Percentiles rank a stretch among this genome's conserved stretches.
phyloP scores from a whole-genome alignment of 2,113 vertebrate genomes.

The Coryphaenoides rupestris region DNA sequence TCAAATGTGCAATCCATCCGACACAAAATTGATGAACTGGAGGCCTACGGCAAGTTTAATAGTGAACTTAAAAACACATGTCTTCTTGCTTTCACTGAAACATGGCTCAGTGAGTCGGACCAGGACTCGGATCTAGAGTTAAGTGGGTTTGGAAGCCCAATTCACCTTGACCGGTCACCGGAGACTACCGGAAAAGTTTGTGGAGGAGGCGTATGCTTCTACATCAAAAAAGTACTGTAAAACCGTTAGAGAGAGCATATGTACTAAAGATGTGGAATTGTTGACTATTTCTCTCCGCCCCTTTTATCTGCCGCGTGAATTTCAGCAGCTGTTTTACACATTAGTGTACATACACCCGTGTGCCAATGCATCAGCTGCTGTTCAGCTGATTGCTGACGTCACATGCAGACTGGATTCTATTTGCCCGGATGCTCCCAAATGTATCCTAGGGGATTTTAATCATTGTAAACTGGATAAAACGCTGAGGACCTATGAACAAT shows the following conservation, averaged over 20 bases:
- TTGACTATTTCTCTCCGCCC: constrained; percentile 3
- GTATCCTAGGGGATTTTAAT: constrained; percentile 1
- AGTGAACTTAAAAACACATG: neutral
- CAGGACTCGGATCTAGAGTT: too few relatives aligned
- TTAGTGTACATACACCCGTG: constrained; percentile 4
- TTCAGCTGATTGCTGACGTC: constrained; percentile 8
- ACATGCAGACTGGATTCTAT: neutral
- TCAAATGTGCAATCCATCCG: constrained; percentile 6
- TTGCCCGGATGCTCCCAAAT: constrained; percentile 1
- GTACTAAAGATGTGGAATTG: too few relatives aligned
- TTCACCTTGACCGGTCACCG: constrained; percentile 6
- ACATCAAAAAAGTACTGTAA: constrained; percentile 9
- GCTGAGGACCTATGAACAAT: constrained; percentile 17
- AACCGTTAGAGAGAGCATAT: constrained; percentile 1
- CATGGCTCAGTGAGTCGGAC: too few relatives aligned
- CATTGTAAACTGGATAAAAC: constrained; percentile 4
- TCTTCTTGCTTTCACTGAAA: too few relatives aligned
- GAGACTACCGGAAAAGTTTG: neutral
- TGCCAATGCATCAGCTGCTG: too few relatives aligned
- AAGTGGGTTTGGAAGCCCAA: neutral
- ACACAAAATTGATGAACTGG: constrained; percentile 1
- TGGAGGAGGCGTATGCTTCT: constrained; percentile 3
- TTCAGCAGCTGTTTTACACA: neutral
- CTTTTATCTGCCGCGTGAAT: constrained; percentile 6
- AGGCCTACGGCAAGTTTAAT: neutral